phyloP scores from a whole-genome alignment of 2,797 vertebrate species.

The Sebastes vulpes region DNA sequence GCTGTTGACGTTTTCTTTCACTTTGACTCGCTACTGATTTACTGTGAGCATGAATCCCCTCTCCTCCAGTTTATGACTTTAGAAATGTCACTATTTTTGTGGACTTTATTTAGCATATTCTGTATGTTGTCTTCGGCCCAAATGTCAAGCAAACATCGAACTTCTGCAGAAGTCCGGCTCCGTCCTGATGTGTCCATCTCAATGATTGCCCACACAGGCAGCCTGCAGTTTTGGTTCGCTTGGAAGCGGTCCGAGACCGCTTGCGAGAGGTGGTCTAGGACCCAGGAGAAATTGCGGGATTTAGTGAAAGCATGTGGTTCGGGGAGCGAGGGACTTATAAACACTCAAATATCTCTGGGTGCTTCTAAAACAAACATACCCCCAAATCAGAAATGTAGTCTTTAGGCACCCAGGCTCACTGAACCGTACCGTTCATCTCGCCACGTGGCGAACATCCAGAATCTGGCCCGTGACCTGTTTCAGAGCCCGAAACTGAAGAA shows the following conservation, averaged over 20 bases:
- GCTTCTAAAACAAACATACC: slow-evolving; percentile 34
- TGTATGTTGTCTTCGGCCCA: too few species aligned
- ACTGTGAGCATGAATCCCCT: too few species aligned
- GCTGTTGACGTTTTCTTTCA: too few species aligned
- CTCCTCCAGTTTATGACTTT: too few species aligned
- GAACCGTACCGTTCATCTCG: slow-evolving; percentile 14
- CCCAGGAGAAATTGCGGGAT: slow-evolving; percentile 13
- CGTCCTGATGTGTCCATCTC: too few species aligned
- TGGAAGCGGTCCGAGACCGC: too few species aligned
- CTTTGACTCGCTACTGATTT: too few species aligned
- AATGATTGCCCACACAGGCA: too few species aligned
- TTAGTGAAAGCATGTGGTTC: slow-evolving; percentile 28
- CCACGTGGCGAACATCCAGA: slow-evolving; percentile 24
- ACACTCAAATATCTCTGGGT: slow-evolving; percentile 25
- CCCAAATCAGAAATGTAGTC: slow-evolving; percentile 27
- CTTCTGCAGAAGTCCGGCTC: neutral
- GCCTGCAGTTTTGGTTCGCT: too few species aligned
- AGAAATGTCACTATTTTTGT: too few species aligned
- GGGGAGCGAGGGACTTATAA: slow-evolving; percentile 5
- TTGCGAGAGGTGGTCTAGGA: neutral
- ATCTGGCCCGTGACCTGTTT: slow-evolving; percentile 15
- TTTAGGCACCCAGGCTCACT: slow-evolving; percentile 15
- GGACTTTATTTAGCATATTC: too few species aligned
- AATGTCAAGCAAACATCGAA: too few species aligned
- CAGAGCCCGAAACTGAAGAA: neutral